phyloP scores from a whole-genome alignment of 2,113 vertebrate genomes.

The Felis chaus region DNA sequence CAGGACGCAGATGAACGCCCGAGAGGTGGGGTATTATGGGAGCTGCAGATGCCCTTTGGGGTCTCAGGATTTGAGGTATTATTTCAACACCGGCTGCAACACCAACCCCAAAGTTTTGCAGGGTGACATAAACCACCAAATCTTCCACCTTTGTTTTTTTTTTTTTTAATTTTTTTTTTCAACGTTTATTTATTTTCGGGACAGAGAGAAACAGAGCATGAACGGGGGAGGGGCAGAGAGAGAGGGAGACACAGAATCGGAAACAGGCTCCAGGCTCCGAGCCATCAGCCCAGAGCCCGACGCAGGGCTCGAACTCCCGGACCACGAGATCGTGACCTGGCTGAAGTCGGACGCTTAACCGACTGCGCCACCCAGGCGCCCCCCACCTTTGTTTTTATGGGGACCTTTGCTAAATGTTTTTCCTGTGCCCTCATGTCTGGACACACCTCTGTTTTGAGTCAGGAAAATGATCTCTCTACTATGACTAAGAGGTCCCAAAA shows the following conservation, averaged over 20 bases:
- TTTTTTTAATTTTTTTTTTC: too few species aligned
- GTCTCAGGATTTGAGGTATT: background rate
- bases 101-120: background rate
- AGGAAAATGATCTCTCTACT: constrained; percentile 38
- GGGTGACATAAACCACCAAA: constrained; percentile 35
- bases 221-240: too few species aligned
- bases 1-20: background rate
- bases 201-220: too few species aligned
- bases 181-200: too few species aligned
- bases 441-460: constrained; percentile 60
- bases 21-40: rapidly evolving
- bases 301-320: too few species aligned
- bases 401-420: constrained; percentile 52
- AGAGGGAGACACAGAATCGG: too few species aligned
- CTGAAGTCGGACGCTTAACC: too few species aligned
- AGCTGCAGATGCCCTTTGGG: background rate
- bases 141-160: constrained; percentile 58
- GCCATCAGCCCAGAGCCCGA: too few species aligned
- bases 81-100: background rate
- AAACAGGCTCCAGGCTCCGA: too few species aligned
- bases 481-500: constrained; percentile 48
- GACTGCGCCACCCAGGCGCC: too few species aligned
- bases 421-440: constrained; percentile 62
- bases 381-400: constrained; percentile 59
- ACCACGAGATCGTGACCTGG: too few species aligned